phyloP scores from a whole-genome alignment of 2,797 vertebrate genomes.

The Salarias fasciatus region DNA sequence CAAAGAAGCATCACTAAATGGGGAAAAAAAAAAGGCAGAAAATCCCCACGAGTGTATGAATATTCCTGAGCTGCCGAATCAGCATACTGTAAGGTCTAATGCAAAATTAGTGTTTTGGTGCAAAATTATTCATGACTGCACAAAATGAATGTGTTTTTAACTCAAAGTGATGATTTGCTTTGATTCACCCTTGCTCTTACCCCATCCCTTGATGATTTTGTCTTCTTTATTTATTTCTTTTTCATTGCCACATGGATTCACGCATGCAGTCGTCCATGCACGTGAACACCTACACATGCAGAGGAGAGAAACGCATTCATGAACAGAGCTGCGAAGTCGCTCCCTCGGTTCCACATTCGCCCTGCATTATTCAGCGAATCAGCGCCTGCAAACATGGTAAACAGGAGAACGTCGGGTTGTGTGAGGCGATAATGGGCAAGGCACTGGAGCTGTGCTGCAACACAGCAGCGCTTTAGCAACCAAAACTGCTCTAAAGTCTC shows the following conservation, averaged over 20 bases:
- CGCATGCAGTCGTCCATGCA: slow-evolving; percentile 1
- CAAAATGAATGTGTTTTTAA: slow-evolving; percentile 80
- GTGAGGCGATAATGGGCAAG: slow-evolving; percentile 52
- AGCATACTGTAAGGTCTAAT: slow-evolving; percentile 85
- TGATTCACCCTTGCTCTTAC: slow-evolving; percentile 67
- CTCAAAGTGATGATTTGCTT: slow-evolving; percentile 77
- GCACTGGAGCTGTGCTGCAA: slow-evolving; percentile 10
- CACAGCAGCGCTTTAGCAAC: slow-evolving; percentile 29
- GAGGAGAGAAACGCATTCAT: slow-evolving; percentile 3
- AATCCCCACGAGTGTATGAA: slow-evolving; percentile 81
- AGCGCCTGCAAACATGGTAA: slow-evolving; percentile 70
- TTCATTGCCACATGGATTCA: neutral
- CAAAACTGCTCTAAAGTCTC: slow-evolving; percentile 26
- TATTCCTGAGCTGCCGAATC: slow-evolving; percentile 86
- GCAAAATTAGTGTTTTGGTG: slow-evolving; percentile 85
- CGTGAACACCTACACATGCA: neutral
- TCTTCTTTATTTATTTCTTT: slow-evolving; percentile 25
- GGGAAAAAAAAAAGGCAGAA: slow-evolving; percentile 52
- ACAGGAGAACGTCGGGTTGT: slow-evolving; percentile 59
- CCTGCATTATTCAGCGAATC: slow-evolving; percentile 77
- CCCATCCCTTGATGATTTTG: neutral
- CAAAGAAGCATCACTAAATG: slow-evolving; percentile 79
- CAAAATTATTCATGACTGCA: slow-evolving; percentile 85
- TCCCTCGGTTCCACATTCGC: slow-evolving; percentile 30
- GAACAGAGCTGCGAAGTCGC: slow-evolving; percentile 13